Evolutionary conservation across 2,797 vertebrate genomes (phyloP), one percentile per base, ranked within the genome.

Genomic region (Myotis myotis): DNA sequence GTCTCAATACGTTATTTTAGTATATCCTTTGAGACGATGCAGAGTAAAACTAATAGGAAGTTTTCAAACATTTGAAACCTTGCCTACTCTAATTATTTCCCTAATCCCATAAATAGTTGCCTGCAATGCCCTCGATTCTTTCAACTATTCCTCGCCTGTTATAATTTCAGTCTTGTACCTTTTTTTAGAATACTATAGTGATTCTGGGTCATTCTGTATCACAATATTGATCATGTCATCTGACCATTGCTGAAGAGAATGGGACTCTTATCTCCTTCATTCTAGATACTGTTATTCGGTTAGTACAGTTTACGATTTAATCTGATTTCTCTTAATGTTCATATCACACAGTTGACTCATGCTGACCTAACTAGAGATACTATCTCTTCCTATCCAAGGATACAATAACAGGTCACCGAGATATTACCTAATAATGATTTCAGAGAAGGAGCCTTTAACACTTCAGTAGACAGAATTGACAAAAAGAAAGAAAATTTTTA

Each of bases 151-250:
- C 16, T 86, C 82, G 5, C 80, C 8, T 60, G 12, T 57, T 95
- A n/a, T 74, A 36, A 87, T 87, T 80, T 38, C 86, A 33, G 8
- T 75, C 20, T 94, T 91, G 44, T 2, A 53, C 11, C 4, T 20
- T 66, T 88, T 93, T 85, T 85, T 93, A 68, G 68, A 95, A 81
- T 87, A 60, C 44, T 94, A 33, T n/a, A 36, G 28, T 57, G 44
- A 72, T 91, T 90, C 55, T 90, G 6, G n/a, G 49, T 94, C 71
- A 96, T 78, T 94, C n/a, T 88, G 6, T 94, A 86, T 93, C 78
- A 66, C 36, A 44, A 1, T 85, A 74, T 86, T 74, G 78, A 90
- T 92, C 38, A 60, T 95, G 78, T 90, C 49, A 95, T 95, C 41
- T 94, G 78, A 95, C 38, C 71, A 68, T 72, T 74, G 55, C 70